Evolutionary conservation across 2,113 vertebrate species (phyloP).

Genomic region (Fulica atra): DNA sequence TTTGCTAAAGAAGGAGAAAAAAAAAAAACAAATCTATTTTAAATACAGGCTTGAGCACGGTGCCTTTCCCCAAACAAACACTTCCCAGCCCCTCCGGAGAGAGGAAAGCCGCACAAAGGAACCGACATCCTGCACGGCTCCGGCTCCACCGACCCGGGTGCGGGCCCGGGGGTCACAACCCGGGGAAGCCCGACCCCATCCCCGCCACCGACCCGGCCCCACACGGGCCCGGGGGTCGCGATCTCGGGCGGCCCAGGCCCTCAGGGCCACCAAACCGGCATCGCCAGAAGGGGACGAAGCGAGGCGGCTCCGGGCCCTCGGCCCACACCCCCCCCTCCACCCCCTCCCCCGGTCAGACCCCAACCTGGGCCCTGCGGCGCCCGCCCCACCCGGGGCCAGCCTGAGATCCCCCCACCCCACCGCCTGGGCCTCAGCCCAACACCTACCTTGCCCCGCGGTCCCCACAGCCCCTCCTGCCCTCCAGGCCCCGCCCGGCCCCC

Average conservation of each 20-base stretch:
- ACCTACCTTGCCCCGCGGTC: not conserved
- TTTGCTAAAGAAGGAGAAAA: not conserved
- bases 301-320: not conserved
- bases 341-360: not conserved
- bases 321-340: no score
- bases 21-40: not conserved
- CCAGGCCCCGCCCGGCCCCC: not conserved
- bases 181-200: not conserved
- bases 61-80: not conserved
- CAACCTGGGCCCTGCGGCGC: not conserved
- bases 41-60: not conserved
- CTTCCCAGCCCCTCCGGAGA: not conserved
- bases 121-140: constrained; percentile 15
- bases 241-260: not conserved
- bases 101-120: constrained; percentile 52
- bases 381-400: not conserved
- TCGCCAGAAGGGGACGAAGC: not conserved
- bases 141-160: not conserved
- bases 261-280: not conserved
- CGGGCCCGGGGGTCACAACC: not conserved
- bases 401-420: not conserved
- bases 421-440: no score
- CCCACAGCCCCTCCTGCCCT: not conserved
- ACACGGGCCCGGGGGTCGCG: not conserved
- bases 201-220: not conserved